Conservation (phyloP, 2,888 invertebrate species). For the Meganola albula region DNA sequence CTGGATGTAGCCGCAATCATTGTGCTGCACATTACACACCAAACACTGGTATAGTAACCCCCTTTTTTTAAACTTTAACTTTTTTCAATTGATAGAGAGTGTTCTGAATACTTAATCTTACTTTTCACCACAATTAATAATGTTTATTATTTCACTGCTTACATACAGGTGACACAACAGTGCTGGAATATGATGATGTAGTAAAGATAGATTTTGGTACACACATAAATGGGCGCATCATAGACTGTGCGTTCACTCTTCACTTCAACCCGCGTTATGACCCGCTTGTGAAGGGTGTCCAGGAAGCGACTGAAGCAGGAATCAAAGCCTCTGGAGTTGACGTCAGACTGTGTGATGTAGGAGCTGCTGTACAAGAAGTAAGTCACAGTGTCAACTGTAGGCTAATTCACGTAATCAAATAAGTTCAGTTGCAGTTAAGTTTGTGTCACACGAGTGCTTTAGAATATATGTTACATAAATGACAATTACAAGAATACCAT, state of each 20-base stretch:
- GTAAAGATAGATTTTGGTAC: constrained; percentile 99
- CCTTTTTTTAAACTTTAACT: too few relatives aligned
- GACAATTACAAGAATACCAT: too few relatives aligned
- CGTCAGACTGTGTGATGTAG: constrained; percentile 97
- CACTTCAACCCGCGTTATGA: constrained; percentile 98
- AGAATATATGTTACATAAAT: too few relatives aligned
- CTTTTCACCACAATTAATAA: too few relatives aligned
- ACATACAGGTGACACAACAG: constrained; percentile 88
- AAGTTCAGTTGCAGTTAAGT: too few relatives aligned
- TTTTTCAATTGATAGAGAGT: too few relatives aligned
- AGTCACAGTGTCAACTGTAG: too few relatives aligned
- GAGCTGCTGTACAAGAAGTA: constrained; percentile 95
- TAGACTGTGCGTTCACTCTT: constrained; percentile 99
- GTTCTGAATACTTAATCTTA: too few relatives aligned
- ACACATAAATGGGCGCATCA: constrained; percentile 98
- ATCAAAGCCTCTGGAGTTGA: constrained; percentile 97
- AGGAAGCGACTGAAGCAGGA: constrained; percentile 99
- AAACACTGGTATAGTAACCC: constrained; percentile 96
- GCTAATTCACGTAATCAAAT: too few relatives aligned
- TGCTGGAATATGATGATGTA: constrained; percentile 96
- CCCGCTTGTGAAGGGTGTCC: constrained; percentile 94
- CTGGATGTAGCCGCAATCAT: constrained; percentile 98
- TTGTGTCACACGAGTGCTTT: too few relatives aligned
- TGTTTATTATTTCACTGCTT: constrained; percentile 2
- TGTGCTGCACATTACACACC: constrained; percentile 99